Evolutionary conservation across 2,797 vertebrate genomes (phyloP).

Genomic region (Toxotes lorentzi): DNA sequence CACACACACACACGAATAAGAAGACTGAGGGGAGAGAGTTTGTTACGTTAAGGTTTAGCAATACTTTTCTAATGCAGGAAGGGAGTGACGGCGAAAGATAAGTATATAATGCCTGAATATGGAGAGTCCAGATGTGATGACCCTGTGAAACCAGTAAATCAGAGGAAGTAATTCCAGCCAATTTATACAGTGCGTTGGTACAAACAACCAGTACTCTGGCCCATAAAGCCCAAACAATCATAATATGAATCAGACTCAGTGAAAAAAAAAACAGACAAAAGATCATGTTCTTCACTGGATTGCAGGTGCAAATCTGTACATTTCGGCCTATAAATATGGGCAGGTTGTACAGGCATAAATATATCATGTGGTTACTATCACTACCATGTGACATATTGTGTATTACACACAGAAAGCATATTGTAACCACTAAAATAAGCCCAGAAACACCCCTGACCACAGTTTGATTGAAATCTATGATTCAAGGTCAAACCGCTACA

Average conservation of each 20-base stretch:
- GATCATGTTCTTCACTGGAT: background rate
- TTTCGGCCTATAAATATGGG: background rate
- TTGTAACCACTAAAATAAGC: background rate
- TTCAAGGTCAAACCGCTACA: background rate
- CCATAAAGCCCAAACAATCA: background rate
- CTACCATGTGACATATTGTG: background rate
- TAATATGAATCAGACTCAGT: background rate
- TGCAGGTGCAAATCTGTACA: background rate
- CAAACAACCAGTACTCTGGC: background rate
- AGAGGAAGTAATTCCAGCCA: no score
- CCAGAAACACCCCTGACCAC: background rate
- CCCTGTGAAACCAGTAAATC: background rate
- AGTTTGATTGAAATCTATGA: background rate
- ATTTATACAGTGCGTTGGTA: background rate
- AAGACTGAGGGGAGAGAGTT: background rate
- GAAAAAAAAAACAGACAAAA: no score
- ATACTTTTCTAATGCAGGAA: background rate
- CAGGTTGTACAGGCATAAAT: background rate
- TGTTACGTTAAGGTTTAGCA: conserved; percentile 32
- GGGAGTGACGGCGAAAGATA: conserved; percentile 16
- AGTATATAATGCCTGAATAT: background rate
- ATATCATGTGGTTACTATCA: no score
- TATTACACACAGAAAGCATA: background rate
- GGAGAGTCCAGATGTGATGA: background rate
- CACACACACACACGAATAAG: background rate